These are phyloP conservation scores for Oryzias melastigma DNA, from an alignment of 2,113 vertebrate species.

Conservation along the genomic window DNA sequence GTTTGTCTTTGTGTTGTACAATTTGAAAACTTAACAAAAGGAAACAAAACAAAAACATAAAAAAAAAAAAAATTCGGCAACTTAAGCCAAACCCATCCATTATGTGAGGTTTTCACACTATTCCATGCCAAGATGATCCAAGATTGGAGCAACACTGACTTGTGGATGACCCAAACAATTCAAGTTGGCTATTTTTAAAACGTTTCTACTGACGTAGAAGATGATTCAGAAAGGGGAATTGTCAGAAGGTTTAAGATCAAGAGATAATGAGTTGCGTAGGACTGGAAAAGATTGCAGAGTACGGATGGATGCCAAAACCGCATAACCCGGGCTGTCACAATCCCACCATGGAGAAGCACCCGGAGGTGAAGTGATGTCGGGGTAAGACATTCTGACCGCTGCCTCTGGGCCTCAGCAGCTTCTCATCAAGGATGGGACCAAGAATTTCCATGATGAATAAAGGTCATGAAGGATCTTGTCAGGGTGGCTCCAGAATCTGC, in stretches of 20 bases:
- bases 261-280: not conserved
- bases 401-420: slow-evolving; percentile 4
- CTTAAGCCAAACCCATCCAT: not conserved
- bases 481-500: too few relatives aligned
- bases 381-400: not conserved
- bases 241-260: not conserved
- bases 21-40: not conserved
- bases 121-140: too few relatives aligned
- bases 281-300: not conserved
- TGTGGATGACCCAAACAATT: too few relatives aligned
- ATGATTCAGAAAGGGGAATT: not conserved
- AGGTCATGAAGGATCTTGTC: too few relatives aligned
- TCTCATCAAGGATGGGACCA: not conserved
- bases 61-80: not conserved
- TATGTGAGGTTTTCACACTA: not conserved
- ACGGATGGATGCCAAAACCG: not conserved
- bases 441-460: not conserved
- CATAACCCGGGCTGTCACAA: not conserved
- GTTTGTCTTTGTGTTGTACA: too few relatives aligned
- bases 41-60: not conserved
- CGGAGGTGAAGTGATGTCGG: not conserved
- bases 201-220: not conserved
- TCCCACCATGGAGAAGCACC: not conserved
- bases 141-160: too few relatives aligned
- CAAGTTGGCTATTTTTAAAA: not conserved